A percentile compares a stretch with the other conserved stretches of the same genome.
phyloP scores from a whole-genome alignment of 2,113 vertebrate species.

The Protomyctophum bolini region DNA sequence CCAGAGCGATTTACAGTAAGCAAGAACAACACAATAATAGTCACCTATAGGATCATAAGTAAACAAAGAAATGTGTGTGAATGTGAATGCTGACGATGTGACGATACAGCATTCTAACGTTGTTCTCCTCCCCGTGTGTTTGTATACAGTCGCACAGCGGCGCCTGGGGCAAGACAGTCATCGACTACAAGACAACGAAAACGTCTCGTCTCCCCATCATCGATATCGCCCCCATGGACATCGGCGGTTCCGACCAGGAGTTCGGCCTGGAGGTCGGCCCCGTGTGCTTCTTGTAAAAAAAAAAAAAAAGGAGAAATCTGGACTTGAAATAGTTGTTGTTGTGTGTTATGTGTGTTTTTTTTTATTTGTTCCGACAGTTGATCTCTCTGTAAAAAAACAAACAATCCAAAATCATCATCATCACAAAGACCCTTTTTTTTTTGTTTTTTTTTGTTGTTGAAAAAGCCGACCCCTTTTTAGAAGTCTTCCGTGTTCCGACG shows the following conservation, averaged over 20 bases:
- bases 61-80: too few relatives aligned
- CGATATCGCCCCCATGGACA: slow-evolving; percentile 97
- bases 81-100: too few relatives aligned
- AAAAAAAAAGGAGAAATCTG: slow-evolving; percentile 83
- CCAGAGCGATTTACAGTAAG: too few relatives aligned
- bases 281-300: slow-evolving; percentile 99
- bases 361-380: slow-evolving; percentile 88
- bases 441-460: slow-evolving; percentile 73
- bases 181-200: slow-evolving; percentile 98
- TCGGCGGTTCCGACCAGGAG: slow-evolving; percentile 97
- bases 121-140: background rate
- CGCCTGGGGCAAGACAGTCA: slow-evolving; percentile 96
- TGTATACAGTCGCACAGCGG: slow-evolving; percentile 94
- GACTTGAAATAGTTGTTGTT: slow-evolving; percentile 95
- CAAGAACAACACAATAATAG: too few relatives aligned
- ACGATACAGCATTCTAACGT: too few relatives aligned
- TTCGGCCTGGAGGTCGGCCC: slow-evolving; percentile 94
- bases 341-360: slow-evolving; percentile 74
- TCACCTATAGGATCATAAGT: background rate
- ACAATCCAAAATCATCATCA: slow-evolving; percentile 17
- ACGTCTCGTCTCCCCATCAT: slow-evolving; percentile 97
- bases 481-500: slow-evolving; percentile 74
- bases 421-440: slow-evolving; percentile 59
- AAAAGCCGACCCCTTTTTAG: slow-evolving; percentile 71
- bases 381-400: slow-evolving; percentile 86